Base-by-base conservation (phyloP, 2,797 vertebrate species). In the Erithacus rubecula region DNA sequence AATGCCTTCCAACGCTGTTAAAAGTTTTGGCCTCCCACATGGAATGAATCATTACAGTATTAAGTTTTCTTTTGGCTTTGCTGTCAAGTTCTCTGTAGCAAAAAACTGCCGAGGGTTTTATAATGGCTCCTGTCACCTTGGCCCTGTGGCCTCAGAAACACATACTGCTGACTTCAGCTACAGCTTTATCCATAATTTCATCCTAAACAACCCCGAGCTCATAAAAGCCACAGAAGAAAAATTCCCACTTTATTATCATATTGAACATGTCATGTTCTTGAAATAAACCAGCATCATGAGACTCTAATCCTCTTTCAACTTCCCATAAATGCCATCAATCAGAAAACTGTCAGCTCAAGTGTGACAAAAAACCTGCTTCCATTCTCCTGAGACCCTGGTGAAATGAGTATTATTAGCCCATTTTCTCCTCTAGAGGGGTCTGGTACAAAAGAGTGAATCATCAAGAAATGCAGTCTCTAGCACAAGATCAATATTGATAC, bases 251-350 rank as follows among this genome's bases (percentile, higher is more conserved):
- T 89, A 94, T 89, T 95, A 90, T 55, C 76, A 87, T 85, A 93
- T 77, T 8, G 2, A 89, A 91, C 71, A 49, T 65, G 69, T 84
- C 71, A 60, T 44, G 34, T 95, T 93, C 90, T 82, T 90, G 93
- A 83, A 94, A 95, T 93, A 91, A 96, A 90, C 65, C 68, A 64
- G 59, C 41, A 78, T 71, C 46, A 67, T 29, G 63, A 94, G 74
- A 52, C 83, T 94, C 91, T 88, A 90, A 94, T 94, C 69, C 51
- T 93, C 69, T 91, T 91, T 94, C 65, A 78, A 41, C 16, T 82
- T 96, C 63, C 87, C 64, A 47, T 90, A 95, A 96, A 90, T 29
- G 34, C 53, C 60, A 89, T 93, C 93, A 92, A 21, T 91, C 78
- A 94, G 91, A 79, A 83, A 94, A 83, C 71, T 53, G 80, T 91